A percentile compares a stretch with the other conserved stretches of the same genome.
These are phyloP conservation scores for Gryllus bimaculatus DNA, from an alignment of 1,140 invertebrate genomes.

Conservation along the genomic window DNA sequence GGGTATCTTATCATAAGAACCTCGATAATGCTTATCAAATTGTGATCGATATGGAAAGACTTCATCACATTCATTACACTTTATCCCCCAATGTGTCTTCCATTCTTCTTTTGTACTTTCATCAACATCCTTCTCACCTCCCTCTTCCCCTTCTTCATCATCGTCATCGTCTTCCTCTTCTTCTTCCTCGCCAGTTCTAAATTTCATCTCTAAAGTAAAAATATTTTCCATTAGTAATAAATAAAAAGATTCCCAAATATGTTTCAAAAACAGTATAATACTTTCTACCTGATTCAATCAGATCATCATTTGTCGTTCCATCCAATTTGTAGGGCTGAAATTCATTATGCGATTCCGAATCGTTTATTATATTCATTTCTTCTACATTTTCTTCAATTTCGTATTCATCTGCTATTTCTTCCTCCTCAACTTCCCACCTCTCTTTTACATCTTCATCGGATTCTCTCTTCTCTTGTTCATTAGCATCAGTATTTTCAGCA, in stretches of 20 bases:
- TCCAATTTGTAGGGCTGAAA: slow-evolving; percentile 11
- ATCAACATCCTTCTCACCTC: slow-evolving; percentile 28
- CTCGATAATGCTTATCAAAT: slow-evolving; percentile 32
- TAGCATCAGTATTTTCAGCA: no score
- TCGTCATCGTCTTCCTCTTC: slow-evolving; percentile 23
- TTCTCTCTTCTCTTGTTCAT: no score
- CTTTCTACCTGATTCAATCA: neutral
- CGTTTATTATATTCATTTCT: neutral
- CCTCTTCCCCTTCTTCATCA: slow-evolving; percentile 26
- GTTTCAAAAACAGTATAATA: neutral
- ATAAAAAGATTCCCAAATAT: neutral
- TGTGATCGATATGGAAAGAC: slow-evolving; percentile 27
- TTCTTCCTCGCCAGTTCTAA: slow-evolving; percentile 8
- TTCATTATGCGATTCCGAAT: neutral
- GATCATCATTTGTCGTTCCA: neutral
- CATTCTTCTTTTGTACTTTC: slow-evolving; percentile 31
- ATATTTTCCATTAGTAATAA: neutral
- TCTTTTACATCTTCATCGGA: no score
- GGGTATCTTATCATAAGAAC: slow-evolving; percentile 28
- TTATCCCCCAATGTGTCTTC: slow-evolving; percentile 32
- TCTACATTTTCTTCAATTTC: no score
- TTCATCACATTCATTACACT: slow-evolving; percentile 32
- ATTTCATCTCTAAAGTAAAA: slow-evolving; percentile 6
- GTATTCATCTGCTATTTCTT: no score
- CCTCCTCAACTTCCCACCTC: no score